Evolutionary conservation across 2,797 vertebrate genomes (phyloP), one percentile per base, ranked within the genome.

Genomic region (Etheostoma nigrum): DNA sequence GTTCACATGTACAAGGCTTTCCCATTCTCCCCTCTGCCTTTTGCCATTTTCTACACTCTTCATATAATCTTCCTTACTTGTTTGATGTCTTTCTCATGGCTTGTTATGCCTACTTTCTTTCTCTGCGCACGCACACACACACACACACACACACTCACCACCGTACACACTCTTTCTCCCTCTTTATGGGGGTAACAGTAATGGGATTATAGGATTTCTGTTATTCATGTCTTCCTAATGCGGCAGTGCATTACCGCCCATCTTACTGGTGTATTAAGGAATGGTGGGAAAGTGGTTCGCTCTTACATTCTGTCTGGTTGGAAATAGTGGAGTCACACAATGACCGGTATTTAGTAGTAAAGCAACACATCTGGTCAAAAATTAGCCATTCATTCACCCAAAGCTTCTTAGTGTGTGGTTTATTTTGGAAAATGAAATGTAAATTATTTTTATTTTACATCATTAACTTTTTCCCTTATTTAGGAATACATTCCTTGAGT

Each of bases 141-240:
- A 54, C 54, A 55, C 53, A 30, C 13, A 30, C 25, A 30, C 25
- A 9, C 25, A 30, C 30, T 6, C 6, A 55, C 53, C 52, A 12
- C 19, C 27, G 13, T 15, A 53, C 57, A 63, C 36, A 65, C 44
- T 42, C 63, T 61, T 55, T 49, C 68, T 78, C 75, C 36, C 33
- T 76, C 78, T 83, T 54, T 59, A 57, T 14, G 30, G 55, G 82
- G 54, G n/a, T 82, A 40, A 76, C 85, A 73, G 73, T 89, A 93
- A 92, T 92, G 76, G 86, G 90, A 93, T 93, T 93, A 94, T 79
- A 83, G 89, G 88, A 91, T 93, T 93, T 88, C 77, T 87, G 81
- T 91, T 87, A 86, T 81, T 90, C 74, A 85, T 74, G 83, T 81
- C 84, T 84, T 84, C 70, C 58, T 90, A 88, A 87, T 84, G 74